Evolutionary conservation across 2,113 vertebrate genomes (phyloP).

Genomic region (Mystacornis crossleyi): DNA sequence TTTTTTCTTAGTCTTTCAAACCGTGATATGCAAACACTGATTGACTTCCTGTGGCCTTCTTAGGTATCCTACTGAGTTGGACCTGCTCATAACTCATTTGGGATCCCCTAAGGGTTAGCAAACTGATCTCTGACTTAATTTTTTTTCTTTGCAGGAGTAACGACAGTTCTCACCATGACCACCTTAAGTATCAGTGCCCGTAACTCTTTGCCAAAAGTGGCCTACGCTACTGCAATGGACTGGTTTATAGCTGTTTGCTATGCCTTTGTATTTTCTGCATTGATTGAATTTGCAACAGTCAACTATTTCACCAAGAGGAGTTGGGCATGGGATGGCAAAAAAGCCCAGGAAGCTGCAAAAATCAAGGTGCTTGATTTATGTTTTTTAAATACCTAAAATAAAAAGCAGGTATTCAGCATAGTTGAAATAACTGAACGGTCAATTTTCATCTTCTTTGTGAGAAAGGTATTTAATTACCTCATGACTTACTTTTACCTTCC

Average conservation of each 20-base stretch:
- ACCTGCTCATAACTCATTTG: background rate
- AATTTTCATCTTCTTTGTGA: background rate
- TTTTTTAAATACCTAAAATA: background rate
- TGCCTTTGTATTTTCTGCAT: slow-evolving; percentile 95
- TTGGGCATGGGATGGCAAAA: slow-evolving; percentile 99
- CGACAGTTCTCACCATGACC: slow-evolving; percentile 98
- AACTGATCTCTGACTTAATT: background rate
- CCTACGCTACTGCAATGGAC: slow-evolving; percentile 98
- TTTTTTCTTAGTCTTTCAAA: background rate
- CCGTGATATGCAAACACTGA: rapidly evolving
- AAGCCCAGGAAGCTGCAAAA: slow-evolving; percentile 92
- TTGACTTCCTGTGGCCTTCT: background rate
- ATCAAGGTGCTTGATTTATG: slow-evolving; percentile 81
- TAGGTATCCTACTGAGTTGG: background rate
- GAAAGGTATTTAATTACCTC: background rate
- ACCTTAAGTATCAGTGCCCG: slow-evolving; percentile 97
- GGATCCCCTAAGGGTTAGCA: background rate
- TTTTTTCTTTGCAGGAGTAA: slow-evolving; percentile 82
- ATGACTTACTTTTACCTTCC: background rate
- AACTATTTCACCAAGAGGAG: slow-evolving; percentile 99
- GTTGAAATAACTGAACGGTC: background rate
- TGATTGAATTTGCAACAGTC: slow-evolving; percentile 97
- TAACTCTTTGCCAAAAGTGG: slow-evolving; percentile 96
- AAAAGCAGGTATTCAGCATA: background rate
- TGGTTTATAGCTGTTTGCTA: slow-evolving; percentile 99